Evolutionary conservation across 2,797 vertebrate species (phyloP), one percentile per base, ranked within the genome.

Genomic region (Anableps anableps): DNA sequence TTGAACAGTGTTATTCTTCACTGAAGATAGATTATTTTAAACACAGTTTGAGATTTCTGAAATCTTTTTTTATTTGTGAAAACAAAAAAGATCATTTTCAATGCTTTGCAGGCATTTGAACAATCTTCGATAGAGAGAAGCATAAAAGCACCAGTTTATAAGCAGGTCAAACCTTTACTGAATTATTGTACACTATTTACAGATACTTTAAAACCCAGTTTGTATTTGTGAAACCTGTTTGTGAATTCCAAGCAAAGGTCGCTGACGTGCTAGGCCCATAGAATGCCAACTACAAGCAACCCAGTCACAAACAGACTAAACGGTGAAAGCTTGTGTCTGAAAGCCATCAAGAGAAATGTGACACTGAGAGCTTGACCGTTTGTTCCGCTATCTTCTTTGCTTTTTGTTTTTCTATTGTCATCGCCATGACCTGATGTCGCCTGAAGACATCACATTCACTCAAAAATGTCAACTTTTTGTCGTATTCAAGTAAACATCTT

Each of bases 241-340:
- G 41, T 29, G 41, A 29, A 0, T 23, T 36, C 29, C 41, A 58
- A 64, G 36, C 16, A 66, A 72, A 88, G 80, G 75, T 87, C 76
- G 74, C 26, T 51, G 60, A 82, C 73, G 73, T 38, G 51, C 43
- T 5, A 68, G 83, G 50, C 79, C 29, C 62, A 76, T 72, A 29
- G 53, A 38, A 43, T 77, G 78, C 73, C 62, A 64, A 34, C 48
- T 76, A 75, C 43, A 85, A 41, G 75, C 45, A 75, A 53, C 55
- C 53, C 19, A 64, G 79, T 64, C 79, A 29, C 68, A 79, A 34
- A 47, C 13, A 75, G 8, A 68, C 3, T 17, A 58, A 19, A 58
- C 51, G 51, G 47, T 36, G 51, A 48, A 72, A 74, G 51, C 70
- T 53, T 60, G 58, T 74, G 78, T 38, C 74, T 53, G 43, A 60